These are phyloP conservation scores for Drosophila pseudoananassae DNA, from an alignment of 1,140 invertebrate genomes.

Conservation along the genomic window DNA sequence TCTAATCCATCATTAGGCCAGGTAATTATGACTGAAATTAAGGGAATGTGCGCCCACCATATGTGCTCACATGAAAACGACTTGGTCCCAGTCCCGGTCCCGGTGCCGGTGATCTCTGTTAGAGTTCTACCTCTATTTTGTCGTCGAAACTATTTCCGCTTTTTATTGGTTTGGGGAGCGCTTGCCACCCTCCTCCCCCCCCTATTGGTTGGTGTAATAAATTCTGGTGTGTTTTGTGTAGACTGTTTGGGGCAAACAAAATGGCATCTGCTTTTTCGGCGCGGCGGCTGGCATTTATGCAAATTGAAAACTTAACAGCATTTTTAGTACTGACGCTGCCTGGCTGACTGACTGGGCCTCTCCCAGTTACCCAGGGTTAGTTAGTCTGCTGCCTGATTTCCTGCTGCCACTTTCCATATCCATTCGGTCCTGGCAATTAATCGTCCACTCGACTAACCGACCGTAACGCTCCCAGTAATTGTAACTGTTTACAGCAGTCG, in stretches of 20 bases:
- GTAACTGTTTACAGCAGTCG: constrained; percentile 54
- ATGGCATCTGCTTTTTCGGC: constrained; percentile 46
- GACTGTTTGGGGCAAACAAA: constrained; percentile 33
- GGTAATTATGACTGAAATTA: constrained; percentile 63
- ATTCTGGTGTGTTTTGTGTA: constrained; percentile 23
- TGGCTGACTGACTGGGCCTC: too few species aligned
- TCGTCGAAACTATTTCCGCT: constrained; percentile 6
- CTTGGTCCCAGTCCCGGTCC: background rate
- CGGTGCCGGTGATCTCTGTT: background rate
- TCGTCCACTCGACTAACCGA: constrained; percentile 44
- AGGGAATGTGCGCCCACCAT: constrained; percentile 11
- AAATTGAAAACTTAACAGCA: constrained; percentile 65
- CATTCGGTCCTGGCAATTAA: constrained; percentile 46
- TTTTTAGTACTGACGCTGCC: constrained; percentile 39
- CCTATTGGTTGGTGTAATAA: constrained; percentile 38
- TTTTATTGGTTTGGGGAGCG: constrained; percentile 1
- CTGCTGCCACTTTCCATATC: background rate
- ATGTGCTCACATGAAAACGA: constrained; percentile 38
- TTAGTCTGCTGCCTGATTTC: constrained; percentile 3
- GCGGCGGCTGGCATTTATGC: constrained; percentile 42
- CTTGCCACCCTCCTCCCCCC: too few species aligned
- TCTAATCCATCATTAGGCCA: constrained; percentile 61
- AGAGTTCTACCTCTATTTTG: background rate
- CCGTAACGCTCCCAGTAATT: constrained; percentile 39
- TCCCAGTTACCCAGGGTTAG: background rate